These are phyloP conservation scores for Hydractinia symbiolongicarpus DNA, from an alignment of 30 jellyfish, hydroid and myxozoan species.

Conservation along the genomic window DNA sequence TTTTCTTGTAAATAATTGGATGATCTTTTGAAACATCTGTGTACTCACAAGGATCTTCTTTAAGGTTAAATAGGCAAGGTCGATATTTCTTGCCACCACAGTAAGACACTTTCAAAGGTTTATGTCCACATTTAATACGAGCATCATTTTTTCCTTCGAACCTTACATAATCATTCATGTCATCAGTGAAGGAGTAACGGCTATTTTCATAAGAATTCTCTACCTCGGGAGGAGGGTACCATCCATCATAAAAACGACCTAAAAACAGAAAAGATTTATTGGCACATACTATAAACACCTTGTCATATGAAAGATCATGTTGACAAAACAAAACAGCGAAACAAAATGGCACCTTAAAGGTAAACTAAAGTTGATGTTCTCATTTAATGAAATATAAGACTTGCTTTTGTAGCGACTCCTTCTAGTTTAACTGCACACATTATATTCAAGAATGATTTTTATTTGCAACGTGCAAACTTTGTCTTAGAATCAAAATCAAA, in stretches of 20 bases:
- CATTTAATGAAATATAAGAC: too few species aligned
- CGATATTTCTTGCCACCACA: conserved; percentile 46
- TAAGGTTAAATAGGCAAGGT: conserved; percentile 60
- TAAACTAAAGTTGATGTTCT: too few species aligned
- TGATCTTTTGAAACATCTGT: conserved; percentile 47
- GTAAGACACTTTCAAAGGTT: conserved; percentile 43
- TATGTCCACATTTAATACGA: conserved; percentile 49
- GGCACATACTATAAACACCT: too few species aligned
- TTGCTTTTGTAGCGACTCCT: too few species aligned
- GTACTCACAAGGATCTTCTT: conserved; percentile 79
- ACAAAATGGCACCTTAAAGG: too few species aligned
- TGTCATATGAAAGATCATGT: too few species aligned
- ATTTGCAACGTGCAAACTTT: too few species aligned
- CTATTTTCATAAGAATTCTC: neutral
- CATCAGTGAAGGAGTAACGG: neutral
- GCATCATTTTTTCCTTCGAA: conserved; percentile 32
- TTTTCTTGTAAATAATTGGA: conserved; percentile 29
- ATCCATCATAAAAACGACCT: conserved; percentile 42
- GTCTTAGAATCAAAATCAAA: too few species aligned
- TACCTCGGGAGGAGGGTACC: conserved; percentile 82
- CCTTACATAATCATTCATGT: neutral
- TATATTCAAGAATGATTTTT: too few species aligned
- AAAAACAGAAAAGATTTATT: neutral
- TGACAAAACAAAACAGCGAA: too few species aligned
- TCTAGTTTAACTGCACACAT: too few species aligned